phyloP scores from a whole-genome alignment of 2,113 vertebrate genomes.

The Marcusenius ussheri region DNA sequence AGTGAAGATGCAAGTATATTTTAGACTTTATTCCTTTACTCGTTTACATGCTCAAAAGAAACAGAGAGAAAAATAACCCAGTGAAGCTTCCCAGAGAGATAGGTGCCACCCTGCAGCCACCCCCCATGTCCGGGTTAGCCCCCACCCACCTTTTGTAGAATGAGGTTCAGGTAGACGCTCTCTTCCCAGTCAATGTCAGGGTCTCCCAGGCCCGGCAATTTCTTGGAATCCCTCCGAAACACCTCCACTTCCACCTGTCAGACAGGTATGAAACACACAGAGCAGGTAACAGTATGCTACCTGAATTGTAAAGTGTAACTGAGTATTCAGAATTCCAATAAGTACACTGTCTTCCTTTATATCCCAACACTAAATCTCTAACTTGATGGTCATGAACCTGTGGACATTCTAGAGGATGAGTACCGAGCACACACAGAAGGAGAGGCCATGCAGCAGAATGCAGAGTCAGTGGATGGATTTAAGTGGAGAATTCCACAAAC shows the following conservation, averaged over 20 bases:
- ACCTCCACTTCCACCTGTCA: conserved; percentile 91
- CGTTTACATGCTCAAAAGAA: background rate
- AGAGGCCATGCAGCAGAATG: background rate
- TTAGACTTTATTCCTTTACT: background rate
- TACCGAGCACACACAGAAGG: background rate
- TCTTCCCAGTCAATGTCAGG: conserved; percentile 99
- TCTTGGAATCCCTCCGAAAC: conserved; percentile 92
- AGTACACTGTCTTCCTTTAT: background rate
- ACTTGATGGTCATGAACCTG: background rate
- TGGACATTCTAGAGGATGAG: background rate
- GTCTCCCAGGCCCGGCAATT: conserved; percentile 91
- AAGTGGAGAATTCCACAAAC: background rate
- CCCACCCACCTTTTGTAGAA: conserved; percentile 83
- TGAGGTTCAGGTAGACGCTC: conserved; percentile 94
- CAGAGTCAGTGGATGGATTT: background rate
- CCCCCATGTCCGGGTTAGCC: background rate
- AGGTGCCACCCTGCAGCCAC: background rate
- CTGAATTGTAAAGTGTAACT: background rate
- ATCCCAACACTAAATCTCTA: background rate
- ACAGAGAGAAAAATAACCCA: background rate
- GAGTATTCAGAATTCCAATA: background rate
- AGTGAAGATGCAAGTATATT: background rate
- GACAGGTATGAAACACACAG: background rate
- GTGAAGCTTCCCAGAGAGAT: background rate
- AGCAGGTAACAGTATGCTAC: background rate